Evolutionary conservation across 2,113 vertebrate species (phyloP), one percentile per base, ranked within the genome.

Genomic region (Pachypanchax playfairii): DNA sequence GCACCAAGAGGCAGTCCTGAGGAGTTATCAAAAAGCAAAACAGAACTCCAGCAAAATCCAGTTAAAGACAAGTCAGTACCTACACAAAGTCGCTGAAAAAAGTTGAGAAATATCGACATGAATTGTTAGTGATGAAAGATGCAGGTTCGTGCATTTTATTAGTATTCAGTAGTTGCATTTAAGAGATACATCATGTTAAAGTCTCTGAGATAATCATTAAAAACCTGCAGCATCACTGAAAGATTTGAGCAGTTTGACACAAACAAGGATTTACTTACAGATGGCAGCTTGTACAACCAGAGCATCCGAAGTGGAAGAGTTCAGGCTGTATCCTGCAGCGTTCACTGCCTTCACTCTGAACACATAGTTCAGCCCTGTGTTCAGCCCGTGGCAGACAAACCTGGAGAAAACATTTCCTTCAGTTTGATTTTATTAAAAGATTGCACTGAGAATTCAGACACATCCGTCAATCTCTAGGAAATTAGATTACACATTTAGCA

Each of bases 271-370:
- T 33, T 47, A 85, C 96, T 95, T 89, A 99, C 97, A 92, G 84
- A 99, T 91, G 67, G 94, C 94, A 60, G 96, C 93, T 85, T 93
- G 80, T 42, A 98, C 96, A 61, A 95, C 67, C 68, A 97, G 94
- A 1, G 92, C 81, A 65, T 99, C 96, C 2, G 97, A 98, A 29
- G 89, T 86, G 33, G 91, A 52, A 5, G 95, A 97, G 84, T 89
- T 94, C 65, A 91, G 91, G 82, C 97, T 99, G 74, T 99, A 96
- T 53, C 97, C 97, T 0, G 96, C 97, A 63, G 96, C 94, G n/a
- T 99, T 99, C 47, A 99, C 93, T 18, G 96, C 96, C 90, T 95
- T 95, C 62, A 97, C 95, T 67, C 92, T 92, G 84, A 99, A 97
- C 85, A 95, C 87, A 43, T 93, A 96, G 68, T 89, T 94, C 52